Base-by-base conservation (phyloP, 1,140 invertebrate species). In the Macrobrachium nipponense region DNA sequence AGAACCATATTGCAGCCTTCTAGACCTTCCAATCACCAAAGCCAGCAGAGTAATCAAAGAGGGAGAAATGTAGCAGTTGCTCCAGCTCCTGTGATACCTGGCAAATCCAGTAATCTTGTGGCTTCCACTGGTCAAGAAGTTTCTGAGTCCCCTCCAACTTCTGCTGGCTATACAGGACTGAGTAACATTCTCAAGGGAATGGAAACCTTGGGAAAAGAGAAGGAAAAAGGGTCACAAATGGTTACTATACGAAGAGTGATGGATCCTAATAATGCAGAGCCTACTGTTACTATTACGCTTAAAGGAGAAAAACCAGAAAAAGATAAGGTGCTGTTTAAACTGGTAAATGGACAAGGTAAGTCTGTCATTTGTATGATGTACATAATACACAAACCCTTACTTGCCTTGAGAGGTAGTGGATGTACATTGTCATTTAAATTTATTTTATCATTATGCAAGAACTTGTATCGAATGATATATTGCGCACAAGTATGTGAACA, bases 281-380 rank as follows among this genome's bases (percentile, higher is more conserved):
- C 95, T 51, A 95, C 94, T 10, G 95, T 95, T 5, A 95, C 95
- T 0, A 95, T 95, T 59, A 95, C 95, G 2, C 91, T 95, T 15
- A 95, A 95, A 89, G 95, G 95, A 17, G 94, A 94, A 88, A 94
- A 94, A 3, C 94, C 95, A 14, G 94, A 94, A 80, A 93, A 95
- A 89, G 95, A 95, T 89, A 94, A 95, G 90, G 92, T 95, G 59
- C 90, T 95, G 0, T 95, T 95, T 89, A 95, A 94, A 5, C 91
- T 95, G 72, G 93, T 95, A 5, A 95, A 95, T 90, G 95, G 95
- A 11, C 94, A 95, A 82, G 82, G 83, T 89, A 43, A 84, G 84
- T 17, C 80, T 17, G 76, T 27, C 43, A 51, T 51, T 51, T 7
- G 3, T 12, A 51, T 51, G 12, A 51, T 8, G 7, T 51, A 51